Evolutionary conservation across 2,113 vertebrate genomes (phyloP), one percentile per base, ranked within the genome.

Genomic region (Podarcis muralis): DNA sequence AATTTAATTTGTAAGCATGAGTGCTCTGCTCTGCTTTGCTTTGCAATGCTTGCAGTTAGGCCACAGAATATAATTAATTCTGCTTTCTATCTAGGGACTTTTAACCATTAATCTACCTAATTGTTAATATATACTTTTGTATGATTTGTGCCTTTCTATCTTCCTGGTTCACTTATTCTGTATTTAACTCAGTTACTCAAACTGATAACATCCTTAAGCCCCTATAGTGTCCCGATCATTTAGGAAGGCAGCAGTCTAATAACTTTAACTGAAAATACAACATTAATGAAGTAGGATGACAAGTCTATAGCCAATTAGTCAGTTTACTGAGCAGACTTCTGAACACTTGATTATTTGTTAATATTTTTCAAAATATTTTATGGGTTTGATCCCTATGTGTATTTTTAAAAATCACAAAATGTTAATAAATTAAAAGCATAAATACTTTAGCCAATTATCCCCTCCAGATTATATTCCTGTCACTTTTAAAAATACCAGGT

Each of bases 111-210:
- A 43, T 53, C 40, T 53, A 86, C 7, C 32, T 22, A 74, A n/a
- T 43, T 23, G 59, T 5, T 69, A 59, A 30, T 23, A 37, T 53
- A 53, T 53, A 53, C 8, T 85, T 85, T 85, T 59, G 4, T 32
- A 75, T 72, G n/a, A 84, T 32, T 2, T 35, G 25, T 85, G 71
- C n/a, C 6, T 75, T 62, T 59, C 72, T 57, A n/a, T 74, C 69
- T 72, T 76, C 53, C 53, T 62, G 20, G 30, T 59, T 57, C 69
- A 68, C 83, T 74, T 72, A 72, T 84, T 84, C 68, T 72, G 83
- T 15, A 57, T 84, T 84, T 85, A 75, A 35, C 37, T n/a, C 83
- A 85, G 6, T 75, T 20, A 69, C 30, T 84, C 83, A 57, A 84
- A 84, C 72, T 57, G 43, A 23, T 84, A 35, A 74, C 53, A 74